Evolutionary conservation across 2,113 vertebrate genomes (phyloP).

Genomic region (Vicugna pacos): DNA sequence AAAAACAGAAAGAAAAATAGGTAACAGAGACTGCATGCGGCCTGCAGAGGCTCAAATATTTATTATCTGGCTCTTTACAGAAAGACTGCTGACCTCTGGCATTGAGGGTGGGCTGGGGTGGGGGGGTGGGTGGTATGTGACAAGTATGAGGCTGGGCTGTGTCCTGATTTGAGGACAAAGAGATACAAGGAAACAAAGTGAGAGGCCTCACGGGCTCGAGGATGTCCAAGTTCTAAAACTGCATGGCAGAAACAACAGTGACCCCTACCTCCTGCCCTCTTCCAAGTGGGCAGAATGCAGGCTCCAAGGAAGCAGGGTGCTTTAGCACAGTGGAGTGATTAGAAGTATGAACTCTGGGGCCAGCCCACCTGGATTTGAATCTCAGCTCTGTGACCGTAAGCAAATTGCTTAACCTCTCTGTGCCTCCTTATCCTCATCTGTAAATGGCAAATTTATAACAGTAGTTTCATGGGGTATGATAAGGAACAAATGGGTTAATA

Average conservation of each 20-base stretch:
- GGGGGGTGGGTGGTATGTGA: background rate
- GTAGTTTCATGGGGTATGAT: background rate
- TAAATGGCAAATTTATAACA: background rate
- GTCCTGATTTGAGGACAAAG: background rate
- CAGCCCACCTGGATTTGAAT: background rate
- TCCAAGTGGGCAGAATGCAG: background rate
- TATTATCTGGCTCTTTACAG: background rate
- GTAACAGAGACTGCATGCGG: background rate
- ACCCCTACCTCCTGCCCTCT: background rate
- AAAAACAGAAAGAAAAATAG: background rate
- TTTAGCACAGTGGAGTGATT: accelerated
- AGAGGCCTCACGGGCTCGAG: background rate
- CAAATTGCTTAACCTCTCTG: background rate
- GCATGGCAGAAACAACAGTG: background rate
- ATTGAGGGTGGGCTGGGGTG: background rate
- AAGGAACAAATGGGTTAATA: background rate
- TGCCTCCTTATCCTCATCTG: background rate
- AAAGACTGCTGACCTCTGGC: background rate
- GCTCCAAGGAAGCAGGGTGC: no score
- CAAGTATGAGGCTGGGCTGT: background rate
- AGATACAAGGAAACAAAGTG: background rate
- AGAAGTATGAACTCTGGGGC: background rate
- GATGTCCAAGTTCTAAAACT: background rate
- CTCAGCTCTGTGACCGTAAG: background rate
- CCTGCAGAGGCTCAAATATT: background rate